Evolutionary conservation across 1,140 invertebrate genomes (phyloP).

Genomic region (Zaprionus camerounensis): DNA sequence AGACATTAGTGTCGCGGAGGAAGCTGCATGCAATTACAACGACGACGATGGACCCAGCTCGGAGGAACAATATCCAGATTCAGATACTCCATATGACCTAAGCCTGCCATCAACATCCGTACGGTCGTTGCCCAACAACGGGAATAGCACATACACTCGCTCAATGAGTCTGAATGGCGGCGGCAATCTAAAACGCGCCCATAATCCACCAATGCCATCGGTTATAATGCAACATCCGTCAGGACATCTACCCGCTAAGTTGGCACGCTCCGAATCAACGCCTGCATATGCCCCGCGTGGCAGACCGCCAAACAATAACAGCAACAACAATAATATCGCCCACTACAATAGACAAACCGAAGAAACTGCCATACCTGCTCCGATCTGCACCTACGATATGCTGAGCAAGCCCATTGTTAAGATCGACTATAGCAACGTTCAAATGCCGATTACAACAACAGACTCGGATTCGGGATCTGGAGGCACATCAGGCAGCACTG

Average conservation of each 20-base stretch:
- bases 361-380: constrained; percentile 80
- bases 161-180: constrained; percentile 65
- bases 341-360: constrained; percentile 50
- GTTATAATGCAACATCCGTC: constrained; percentile 49
- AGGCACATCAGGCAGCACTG: constrained; percentile 14
- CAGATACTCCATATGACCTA: constrained; percentile 80
- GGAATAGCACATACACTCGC: constrained; percentile 49
- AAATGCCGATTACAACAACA: constrained; percentile 42
- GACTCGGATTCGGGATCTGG: constrained; percentile 37
- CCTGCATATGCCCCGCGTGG: constrained; percentile 65
- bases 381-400: constrained; percentile 76
- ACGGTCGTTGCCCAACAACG: constrained; percentile 47
- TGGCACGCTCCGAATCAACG: constrained; percentile 75
- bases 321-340: constrained; percentile 12
- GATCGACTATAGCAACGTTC: constrained; percentile 82
- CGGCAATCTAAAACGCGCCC: constrained; percentile 46
- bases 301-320: constrained; percentile 41
- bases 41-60: constrained; percentile 76
- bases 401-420: constrained; percentile 80
- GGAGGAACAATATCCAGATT: constrained; percentile 77
- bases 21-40: constrained; percentile 85
- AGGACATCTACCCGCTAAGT: constrained; percentile 53
- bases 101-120: constrained; percentile 82
- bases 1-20: constrained; percentile 88
- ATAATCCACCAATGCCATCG: constrained; percentile 46